Evolutionary conservation across 2,113 vertebrate species (phyloP).

Genomic region (Embiotoca jacksoni): DNA sequence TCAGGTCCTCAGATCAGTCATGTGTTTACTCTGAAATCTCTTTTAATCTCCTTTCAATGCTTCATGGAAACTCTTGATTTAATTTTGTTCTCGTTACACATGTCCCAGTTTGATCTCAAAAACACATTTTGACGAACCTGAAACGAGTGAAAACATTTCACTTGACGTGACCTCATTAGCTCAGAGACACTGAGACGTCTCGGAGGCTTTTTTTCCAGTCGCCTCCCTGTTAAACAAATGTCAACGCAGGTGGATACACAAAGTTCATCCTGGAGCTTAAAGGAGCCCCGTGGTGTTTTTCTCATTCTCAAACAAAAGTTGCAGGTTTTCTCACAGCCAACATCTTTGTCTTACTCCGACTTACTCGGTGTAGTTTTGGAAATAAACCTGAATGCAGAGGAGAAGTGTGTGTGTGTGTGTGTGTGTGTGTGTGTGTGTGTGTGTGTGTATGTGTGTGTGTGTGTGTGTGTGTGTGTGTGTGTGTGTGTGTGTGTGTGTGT

Average conservation of each 20-base stretch:
- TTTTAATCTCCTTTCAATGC: conserved; percentile 24
- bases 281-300: not conserved
- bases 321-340: conserved; percentile 2
- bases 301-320: not conserved
- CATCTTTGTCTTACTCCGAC: not conserved
- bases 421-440: too few species aligned
- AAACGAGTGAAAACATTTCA: not conserved
- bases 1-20: conserved; percentile 17
- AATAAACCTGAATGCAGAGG: not conserved
- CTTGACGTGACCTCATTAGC: not conserved
- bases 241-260: conserved; percentile 5
- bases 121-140: not conserved
- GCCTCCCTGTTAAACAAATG: conserved; percentile 52
- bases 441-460: too few species aligned
- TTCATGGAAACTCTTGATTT: not conserved
- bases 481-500: too few species aligned
- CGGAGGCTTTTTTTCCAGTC: not conserved
- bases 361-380: too few species aligned
- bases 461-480: too few species aligned
- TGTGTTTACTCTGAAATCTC: not conserved
- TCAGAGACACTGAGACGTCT: not conserved
- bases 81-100: not conserved
- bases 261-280: not conserved
- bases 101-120: not conserved
- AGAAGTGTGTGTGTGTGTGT: not conserved